Evolutionary conservation across 2,797 vertebrate species (phyloP).

Genomic region (Streptopelia turtur): DNA sequence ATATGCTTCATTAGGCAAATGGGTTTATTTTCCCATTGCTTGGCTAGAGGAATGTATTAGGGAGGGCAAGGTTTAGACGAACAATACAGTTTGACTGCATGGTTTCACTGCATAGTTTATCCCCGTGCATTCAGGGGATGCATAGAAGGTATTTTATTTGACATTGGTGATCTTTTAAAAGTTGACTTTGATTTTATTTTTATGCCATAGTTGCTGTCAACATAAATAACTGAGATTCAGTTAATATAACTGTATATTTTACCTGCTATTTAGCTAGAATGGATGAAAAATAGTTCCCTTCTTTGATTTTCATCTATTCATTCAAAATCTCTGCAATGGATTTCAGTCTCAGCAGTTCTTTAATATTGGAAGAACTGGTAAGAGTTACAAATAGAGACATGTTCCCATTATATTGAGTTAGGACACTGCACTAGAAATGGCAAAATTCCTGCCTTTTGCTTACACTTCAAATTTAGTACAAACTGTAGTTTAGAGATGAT

Average conservation of each 20-base stretch:
- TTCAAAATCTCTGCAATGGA: background rate
- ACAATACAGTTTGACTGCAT: slow-evolving; percentile 30
- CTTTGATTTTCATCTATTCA: background rate
- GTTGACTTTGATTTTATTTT: background rate
- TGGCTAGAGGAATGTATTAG: slow-evolving; percentile 27
- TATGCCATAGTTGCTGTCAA: background rate
- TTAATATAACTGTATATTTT: background rate
- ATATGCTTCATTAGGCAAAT: slow-evolving; percentile 30
- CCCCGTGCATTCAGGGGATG: background rate
- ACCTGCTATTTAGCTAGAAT: background rate
- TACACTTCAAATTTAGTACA: background rate
- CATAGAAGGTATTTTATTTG: background rate
- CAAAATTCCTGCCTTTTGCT: background rate
- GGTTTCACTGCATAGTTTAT: slow-evolving; percentile 3
- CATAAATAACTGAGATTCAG: background rate
- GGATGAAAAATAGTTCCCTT: background rate
- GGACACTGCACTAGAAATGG: background rate
- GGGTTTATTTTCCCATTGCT: slow-evolving; percentile 21
- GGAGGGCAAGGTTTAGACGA: slow-evolving; percentile 18
- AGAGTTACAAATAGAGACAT: background rate
- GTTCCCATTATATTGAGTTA: background rate
- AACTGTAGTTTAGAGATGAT: background rate
- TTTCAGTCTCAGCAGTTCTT: background rate
- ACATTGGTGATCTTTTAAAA: background rate
- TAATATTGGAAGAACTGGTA: background rate